These are phyloP conservation scores for Phodopus roborovskii DNA, from an alignment of 2,113 vertebrate genomes.

Conservation along the genomic window DNA sequence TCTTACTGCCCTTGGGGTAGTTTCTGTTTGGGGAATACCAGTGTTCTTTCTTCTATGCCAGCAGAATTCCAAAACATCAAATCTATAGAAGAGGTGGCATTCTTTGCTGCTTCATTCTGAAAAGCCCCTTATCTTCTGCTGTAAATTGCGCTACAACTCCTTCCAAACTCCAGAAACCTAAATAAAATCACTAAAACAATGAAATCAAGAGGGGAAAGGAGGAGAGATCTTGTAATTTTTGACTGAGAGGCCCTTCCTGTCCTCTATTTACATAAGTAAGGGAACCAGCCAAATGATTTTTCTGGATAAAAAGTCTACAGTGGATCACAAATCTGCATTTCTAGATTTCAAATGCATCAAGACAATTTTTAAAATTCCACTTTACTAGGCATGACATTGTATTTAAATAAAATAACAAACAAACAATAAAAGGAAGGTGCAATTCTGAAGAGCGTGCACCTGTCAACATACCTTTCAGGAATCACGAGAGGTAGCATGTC, in stretches of 20 bases:
- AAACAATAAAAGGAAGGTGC: background rate
- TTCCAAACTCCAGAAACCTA: background rate
- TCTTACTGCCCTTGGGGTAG: background rate
- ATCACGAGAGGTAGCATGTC: slow-evolving; percentile 4
- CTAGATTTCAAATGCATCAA: slow-evolving; percentile 32
- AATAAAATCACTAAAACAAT: slow-evolving; percentile 48
- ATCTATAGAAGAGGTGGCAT: background rate
- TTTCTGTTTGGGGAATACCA: slow-evolving; percentile 30
- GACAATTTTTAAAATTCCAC: slow-evolving; percentile 15
- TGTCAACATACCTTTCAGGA: slow-evolving; percentile 19
- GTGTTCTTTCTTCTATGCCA: slow-evolving; percentile 21
- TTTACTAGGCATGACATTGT: slow-evolving; percentile 20
- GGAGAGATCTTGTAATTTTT: background rate
- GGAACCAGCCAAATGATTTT: slow-evolving; percentile 46
- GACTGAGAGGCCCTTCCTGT: slow-evolving; percentile 2
- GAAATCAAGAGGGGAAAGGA: background rate
- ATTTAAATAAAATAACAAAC: background rate
- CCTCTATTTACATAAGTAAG: slow-evolving; percentile 45
- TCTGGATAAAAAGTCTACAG: slow-evolving; percentile 26
- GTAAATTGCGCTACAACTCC: slow-evolving; percentile 12
- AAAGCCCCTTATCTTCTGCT: slow-evolving; percentile 32
- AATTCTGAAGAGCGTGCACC: background rate
- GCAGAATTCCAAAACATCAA: slow-evolving; percentile 33
- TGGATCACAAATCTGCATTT: slow-evolving; percentile 43
- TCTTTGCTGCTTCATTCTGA: background rate